Percentiles rank a stretch among this genome's conserved stretches.
Conservation (phyloP, 2,113 vertebrate genomes). For the Thermophis baileyi region DNA sequence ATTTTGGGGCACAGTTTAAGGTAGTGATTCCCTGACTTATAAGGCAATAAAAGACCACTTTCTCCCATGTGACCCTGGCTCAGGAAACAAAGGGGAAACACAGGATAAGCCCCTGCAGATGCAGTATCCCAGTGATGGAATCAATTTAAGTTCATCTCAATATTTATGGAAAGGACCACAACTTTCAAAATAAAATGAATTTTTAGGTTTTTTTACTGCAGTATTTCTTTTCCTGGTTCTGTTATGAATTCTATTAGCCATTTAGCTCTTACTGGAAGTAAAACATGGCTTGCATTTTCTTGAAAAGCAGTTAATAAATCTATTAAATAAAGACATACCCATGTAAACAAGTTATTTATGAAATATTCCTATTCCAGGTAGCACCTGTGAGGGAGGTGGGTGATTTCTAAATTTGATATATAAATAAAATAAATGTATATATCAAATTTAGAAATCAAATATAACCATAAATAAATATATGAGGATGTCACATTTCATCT, state of each 20-base stretch:
- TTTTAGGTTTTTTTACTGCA: background rate
- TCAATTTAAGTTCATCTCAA: background rate
- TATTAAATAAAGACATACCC: background rate
- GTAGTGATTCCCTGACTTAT: background rate
- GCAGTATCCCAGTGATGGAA: background rate
- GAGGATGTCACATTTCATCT: background rate
- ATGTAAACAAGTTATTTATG: background rate
- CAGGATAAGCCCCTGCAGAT: background rate
- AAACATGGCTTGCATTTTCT: background rate
- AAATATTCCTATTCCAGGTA: background rate
- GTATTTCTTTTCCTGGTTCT: background rate
- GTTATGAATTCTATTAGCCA: background rate
- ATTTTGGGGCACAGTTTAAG: background rate
- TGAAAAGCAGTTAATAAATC: background rate
- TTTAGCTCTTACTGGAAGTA: background rate
- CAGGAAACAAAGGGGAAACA: background rate
- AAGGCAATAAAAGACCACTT: background rate
- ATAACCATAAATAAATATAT: background rate
- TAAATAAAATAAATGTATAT: background rate
- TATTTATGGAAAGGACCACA: background rate
- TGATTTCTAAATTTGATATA: background rate
- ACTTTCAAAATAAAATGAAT: background rate
- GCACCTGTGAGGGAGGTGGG: background rate
- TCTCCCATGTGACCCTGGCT: background rate
- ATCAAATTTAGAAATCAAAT: background rate